Evolutionary conservation across 2,113 vertebrate genomes (phyloP), one percentile per base, ranked within the genome.

Genomic region (Bos taurus): DNA sequence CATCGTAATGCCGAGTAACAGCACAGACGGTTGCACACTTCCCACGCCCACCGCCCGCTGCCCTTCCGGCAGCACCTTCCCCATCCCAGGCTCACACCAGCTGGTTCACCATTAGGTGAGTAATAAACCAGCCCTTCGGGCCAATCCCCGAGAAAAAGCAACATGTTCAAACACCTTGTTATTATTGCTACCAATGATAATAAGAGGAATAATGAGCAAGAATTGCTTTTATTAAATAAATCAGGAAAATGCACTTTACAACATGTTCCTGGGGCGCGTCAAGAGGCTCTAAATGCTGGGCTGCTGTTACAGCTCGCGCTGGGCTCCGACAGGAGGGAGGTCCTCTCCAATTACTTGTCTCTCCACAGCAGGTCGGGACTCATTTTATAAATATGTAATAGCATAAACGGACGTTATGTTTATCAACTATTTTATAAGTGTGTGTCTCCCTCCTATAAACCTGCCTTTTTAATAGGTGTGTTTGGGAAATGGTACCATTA

Each of bases 171-270:
- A 97, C 97, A 94, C 86, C 96, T 91, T 98, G 97, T 97, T 84
- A 91, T 96, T 95, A 88, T 95, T 92, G 94, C 74, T 78, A 92
- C 95, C 85, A 46, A 92, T 89, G 97, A 95, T 98, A 97, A 97
- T 97, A 97, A 92, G 96, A 96, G 85, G 46, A 98, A 83, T 98
- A 97, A 98, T 91, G 89, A 97, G 97, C 77, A 96, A 50, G 96
- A 95, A 97, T 94, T 97, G 95, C 96, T 97, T 98, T 96, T 98
- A 98, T 97, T 97, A 97, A 98, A 90, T 95, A 96, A 96, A 97
- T 95, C 97, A 93, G 94, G 92, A 94, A 93, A 94, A 81, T 50
- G 26, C 92, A 71, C 94, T 93, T 96, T 83, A 74, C 94, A 88
- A 89, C 95, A 88, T 48, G 96, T 93, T 95, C 94, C 33, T 9